These are phyloP conservation scores for roundworm (Caenorhabditis elegans) DNA, from an alignment of 1,140 invertebrate species.

Conservation along the genomic window WBcel235 BX284605.5:9266501-9267000, in stretches of 20 bases:
- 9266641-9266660: neutral
- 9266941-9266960: neutral
- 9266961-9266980: neutral
- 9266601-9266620: slow-evolving; percentile 12
- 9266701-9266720: slow-evolving; percentile 6
- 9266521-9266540: neutral
- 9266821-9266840: neutral
- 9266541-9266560: neutral
- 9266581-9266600: neutral
- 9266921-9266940: neutral
- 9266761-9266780: neutral
- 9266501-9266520: neutral
- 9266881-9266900: neutral
- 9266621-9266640: neutral
- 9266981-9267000: neutral
- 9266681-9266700: slow-evolving; percentile 27
- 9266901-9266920: no score
- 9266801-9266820: neutral
- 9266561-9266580: neutral
- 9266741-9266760: neutral
- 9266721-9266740: neutral
- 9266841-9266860: neutral
- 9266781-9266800: slow-evolving; percentile 7
- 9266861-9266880: neutral
- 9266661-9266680: neutral